These are phyloP conservation scores for Rhabdomys dilectus DNA, from an alignment of 2,113 vertebrate species.

Conservation along the genomic window DNA sequence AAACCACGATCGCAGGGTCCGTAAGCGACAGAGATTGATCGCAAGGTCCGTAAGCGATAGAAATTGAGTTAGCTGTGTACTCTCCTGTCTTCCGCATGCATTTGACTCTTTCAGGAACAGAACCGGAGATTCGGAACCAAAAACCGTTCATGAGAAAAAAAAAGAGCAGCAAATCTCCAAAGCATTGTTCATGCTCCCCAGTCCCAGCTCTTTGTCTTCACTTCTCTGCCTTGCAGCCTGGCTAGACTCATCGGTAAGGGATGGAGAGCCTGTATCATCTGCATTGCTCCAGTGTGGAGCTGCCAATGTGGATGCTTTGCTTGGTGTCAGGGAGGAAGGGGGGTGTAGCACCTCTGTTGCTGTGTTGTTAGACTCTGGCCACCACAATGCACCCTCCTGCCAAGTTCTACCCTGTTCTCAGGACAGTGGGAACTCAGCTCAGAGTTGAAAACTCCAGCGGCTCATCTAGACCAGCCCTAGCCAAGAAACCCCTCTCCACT, in stretches of 20 bases:
- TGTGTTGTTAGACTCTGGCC: not conserved
- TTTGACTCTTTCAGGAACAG: not conserved
- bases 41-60: no score
- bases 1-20: not conserved
- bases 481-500: not conserved
- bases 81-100: not conserved
- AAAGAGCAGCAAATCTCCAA: not conserved
- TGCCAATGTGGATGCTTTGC: not conserved
- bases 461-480: not conserved
- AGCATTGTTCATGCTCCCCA: not conserved
- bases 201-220: not conserved
- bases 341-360: slow-evolving; percentile 26
- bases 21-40: no score
- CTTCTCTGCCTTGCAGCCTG: not conserved
- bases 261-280: not conserved
- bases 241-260: not conserved
- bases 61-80: not conserved
- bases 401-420: slow-evolving; percentile 54
- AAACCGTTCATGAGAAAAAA: not conserved
- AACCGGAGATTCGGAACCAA: not conserved
- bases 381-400: not conserved
- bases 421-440: slow-evolving; percentile 54
- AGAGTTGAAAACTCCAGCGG: slow-evolving; percentile 28
- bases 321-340: not conserved
- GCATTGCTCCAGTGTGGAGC: not conserved